Evolutionary conservation across 2,888 invertebrate genomes (phyloP), one percentile per base, ranked within the genome.

Genomic region (Lamellibrachia columna): DNA sequence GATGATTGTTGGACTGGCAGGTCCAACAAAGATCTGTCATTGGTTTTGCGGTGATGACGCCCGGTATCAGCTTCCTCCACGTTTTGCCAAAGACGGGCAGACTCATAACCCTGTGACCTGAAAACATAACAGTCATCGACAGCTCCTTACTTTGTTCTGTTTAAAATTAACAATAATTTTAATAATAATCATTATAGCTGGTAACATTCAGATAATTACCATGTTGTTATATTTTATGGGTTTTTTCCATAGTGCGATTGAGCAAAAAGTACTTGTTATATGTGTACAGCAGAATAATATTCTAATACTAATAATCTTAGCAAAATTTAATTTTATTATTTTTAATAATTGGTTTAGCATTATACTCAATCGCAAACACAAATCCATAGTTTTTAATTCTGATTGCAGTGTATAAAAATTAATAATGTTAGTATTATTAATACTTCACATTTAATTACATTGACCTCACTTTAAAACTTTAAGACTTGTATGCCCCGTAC

Each of bases 1-100:
- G n/a, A 6, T 52, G 53, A n/a, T n/a, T 90, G 53, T 92, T 92
- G 2, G n/a, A 53, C 92, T 92, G 92, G 90, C 91, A 92, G 53
- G 53, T 53, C 90, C 90, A 90, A 40, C 92, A 91, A 28, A 92
- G 53, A 15, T 75, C 75, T 1, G 75, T 75, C 75, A 75, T 75
- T 75, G 75, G 22, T 22, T 15, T 75, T 22, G 55, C 28, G 7
- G 53, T n/a, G 15, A 53, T 55, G 9, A 55, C 9, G 60, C 52
- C 52, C 15, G 7, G 60, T 7, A 92, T 53, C 3, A 91, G 52
- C 40, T 53, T 52, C 2, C 15, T 91, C 92, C 92, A 92, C 15
- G 55, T 53, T 3, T 91, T 53, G 15, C 91, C 40, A 40, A 92
- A 92, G 40, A 58, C 40, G 11, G 90, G 53, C 7, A n/a, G n/a